These are phyloP conservation scores for Onychomys arenicola DNA, from an alignment of 2,797 vertebrate species.

Conservation along the genomic window DNA sequence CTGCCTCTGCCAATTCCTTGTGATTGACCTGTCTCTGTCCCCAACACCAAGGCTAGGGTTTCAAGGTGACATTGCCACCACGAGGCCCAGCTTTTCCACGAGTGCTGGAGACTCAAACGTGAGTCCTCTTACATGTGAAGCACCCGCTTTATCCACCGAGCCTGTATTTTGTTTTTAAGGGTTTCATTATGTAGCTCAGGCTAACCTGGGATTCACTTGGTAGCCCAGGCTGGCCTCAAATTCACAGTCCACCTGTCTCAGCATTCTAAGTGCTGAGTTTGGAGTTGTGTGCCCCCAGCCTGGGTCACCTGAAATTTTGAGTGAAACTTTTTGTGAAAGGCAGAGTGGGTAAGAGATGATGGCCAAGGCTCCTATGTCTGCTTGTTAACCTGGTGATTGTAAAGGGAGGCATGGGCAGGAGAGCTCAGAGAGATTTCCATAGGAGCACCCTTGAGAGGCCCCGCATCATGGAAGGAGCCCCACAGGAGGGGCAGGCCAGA, in stretches of 20 bases:
- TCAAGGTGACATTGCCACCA: neutral
- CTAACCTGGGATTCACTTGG: neutral
- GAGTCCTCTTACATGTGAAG: no score
- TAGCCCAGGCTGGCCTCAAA: neutral
- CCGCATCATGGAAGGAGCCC: neutral
- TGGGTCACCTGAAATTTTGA: neutral
- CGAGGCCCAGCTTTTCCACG: neutral
- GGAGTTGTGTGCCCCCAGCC: neutral
- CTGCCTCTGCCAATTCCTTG: neutral
- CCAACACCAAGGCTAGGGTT: neutral
- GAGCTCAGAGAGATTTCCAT: neutral
- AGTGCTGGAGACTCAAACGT: neutral
- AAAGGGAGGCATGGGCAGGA: neutral
- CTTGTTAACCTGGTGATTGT: neutral
- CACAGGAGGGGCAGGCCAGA: neutral
- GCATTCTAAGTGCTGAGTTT: neutral
- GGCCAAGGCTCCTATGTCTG: fast-evolving
- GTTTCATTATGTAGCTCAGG: neutral
- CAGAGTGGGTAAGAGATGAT: neutral
- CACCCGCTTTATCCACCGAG: neutral
- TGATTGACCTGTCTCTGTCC: neutral
- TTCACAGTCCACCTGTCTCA: neutral
- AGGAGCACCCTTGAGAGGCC: neutral
- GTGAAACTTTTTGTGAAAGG: neutral
- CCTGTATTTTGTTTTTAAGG: neutral